Base-by-base conservation (phyloP, 2,888 invertebrate species). In the Agapetus fuscipes region DNA sequence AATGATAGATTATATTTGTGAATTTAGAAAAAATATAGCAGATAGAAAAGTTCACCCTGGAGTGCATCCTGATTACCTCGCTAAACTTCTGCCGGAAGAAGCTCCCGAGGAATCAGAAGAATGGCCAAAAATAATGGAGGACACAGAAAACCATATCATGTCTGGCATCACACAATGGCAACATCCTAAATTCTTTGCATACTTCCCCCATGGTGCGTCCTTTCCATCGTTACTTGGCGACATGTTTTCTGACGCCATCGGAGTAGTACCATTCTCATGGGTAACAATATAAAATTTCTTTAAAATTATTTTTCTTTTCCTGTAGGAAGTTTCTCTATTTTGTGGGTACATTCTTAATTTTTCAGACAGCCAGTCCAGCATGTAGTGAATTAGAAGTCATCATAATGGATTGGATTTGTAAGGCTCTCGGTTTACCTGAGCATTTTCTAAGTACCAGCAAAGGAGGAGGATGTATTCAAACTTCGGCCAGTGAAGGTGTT, bases 221-320 rank as follows among this genome's bases (percentile, higher is more conserved):
- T 94, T 79, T 59, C 91, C 93, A 5, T 89, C 90, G 10, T 85
- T 94, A 38, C 68, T 93, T 42, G 93, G 84, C 2, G 91, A 93
- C 57, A 87, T 94, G 85, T 60, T 94, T 25, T 79, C 84, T 12
- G 85, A 88, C 59, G 87, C 87, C 10, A 80, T 93, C 36, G 90
- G 89, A 12, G 86, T 85, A 53, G 85, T 91, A 50, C 91, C 93
- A 52, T 93, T 94, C 61, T 89, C 90, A 39, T 94, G 93, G 93
- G 90, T 87, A 52, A 54, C 51, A 20, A 20, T 6, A 6, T 20
- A 20, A 20, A 4, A 20, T 6, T 20, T 9, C 5, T 6, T 49
- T 4, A 36, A 36, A 16, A 15, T 3, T 36, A 11, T 36, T 12
- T 5, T 20, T 20, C 20, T 20, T 20, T 20, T 20, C n/a, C n/a